Conservation (phyloP, 2,797 vertebrate genomes). For the Crocodylus rhombifer region DNA sequence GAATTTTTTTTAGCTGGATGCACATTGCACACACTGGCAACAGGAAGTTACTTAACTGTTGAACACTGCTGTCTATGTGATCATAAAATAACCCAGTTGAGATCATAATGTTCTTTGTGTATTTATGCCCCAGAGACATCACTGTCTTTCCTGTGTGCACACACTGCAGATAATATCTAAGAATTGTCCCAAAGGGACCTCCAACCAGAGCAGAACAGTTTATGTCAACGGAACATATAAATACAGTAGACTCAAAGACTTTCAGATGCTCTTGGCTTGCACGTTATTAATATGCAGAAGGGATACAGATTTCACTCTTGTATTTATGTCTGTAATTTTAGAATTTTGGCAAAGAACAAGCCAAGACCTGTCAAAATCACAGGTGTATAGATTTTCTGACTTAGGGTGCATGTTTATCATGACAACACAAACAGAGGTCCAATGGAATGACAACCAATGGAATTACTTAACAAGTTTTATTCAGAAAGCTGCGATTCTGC, state of each 20-base stretch:
- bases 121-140: not conserved
- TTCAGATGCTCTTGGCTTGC: not conserved
- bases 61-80: not conserved
- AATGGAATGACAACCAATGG: not conserved
- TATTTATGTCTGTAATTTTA: not conserved
- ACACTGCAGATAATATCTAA: conserved; percentile 15
- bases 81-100: too few relatives aligned
- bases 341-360: not conserved
- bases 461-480: not conserved
- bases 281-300: not conserved
- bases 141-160: conserved; percentile 20
- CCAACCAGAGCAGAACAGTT: conserved; percentile 44
- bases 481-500: not conserved
- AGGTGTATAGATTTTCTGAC: not conserved
- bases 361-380: not conserved
- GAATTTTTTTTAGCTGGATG: not conserved
- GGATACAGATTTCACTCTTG: not conserved
- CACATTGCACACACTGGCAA: not conserved
- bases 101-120: not conserved
- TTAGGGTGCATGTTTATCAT: not conserved
- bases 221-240: conserved; percentile 50
- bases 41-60: not conserved
- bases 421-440: not conserved
- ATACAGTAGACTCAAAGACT: not conserved
- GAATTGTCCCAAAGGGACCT: conserved; percentile 49